A percentile compares a stretch with the other conserved stretches of the same genome.
These are phyloP conservation scores for Bothrops jararaca DNA, from an alignment of 2,113 vertebrate genomes.

Conservation along the genomic window DNA sequence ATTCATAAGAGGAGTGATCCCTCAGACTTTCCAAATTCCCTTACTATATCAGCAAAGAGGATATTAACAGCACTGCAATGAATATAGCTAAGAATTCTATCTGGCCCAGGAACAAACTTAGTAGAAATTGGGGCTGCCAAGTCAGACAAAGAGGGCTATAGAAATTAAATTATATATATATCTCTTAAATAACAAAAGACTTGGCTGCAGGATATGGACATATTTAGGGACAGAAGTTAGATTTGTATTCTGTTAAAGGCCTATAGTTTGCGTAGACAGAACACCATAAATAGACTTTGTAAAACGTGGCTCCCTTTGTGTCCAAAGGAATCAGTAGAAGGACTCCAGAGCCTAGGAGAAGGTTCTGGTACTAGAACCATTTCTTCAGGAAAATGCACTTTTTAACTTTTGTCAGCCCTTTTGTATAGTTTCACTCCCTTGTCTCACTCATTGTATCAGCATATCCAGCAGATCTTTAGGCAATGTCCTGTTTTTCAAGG, in stretches of 20 bases:
- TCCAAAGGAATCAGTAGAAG: background rate
- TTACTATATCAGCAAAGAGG: background rate
- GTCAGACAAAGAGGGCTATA: background rate
- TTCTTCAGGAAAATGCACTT: background rate
- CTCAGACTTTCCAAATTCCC: background rate
- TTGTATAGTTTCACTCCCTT: background rate
- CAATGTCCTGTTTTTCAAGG: background rate
- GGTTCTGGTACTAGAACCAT: background rate
- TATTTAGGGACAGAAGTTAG: background rate
- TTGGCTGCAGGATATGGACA: background rate
- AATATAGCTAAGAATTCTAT: background rate
- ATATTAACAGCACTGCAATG: background rate
- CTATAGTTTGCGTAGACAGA: background rate
- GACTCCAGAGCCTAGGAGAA: background rate
- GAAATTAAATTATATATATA: background rate
- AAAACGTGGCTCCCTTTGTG: background rate
- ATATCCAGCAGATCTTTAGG: background rate
- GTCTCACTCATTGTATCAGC: background rate
- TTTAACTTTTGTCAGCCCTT: background rate
- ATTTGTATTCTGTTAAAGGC: background rate
- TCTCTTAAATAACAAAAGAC: background rate
- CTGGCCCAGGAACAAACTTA: background rate
- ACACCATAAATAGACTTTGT: background rate
- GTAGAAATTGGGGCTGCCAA: background rate
- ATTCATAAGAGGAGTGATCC: background rate